Evolutionary conservation across 2,797 vertebrate genomes (phyloP), one percentile per base, ranked within the genome.

Genomic region (Onychomys leucogaster): DNA sequence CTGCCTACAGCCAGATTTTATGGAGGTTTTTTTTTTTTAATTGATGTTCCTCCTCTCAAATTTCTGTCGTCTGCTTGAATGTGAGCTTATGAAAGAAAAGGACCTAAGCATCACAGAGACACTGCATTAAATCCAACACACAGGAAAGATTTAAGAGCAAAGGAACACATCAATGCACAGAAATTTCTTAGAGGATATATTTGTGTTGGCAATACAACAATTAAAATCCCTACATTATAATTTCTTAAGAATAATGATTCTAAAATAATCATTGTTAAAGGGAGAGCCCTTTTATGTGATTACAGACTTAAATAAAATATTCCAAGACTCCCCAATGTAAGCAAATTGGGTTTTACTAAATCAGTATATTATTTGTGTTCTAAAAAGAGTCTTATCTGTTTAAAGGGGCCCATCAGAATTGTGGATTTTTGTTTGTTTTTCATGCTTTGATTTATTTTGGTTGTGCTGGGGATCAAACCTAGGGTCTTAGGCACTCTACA

Each of bases 11-110:
- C 41, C 25, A 16, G 73, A 43, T 14, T 25, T 76, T 16, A 76
- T 16, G 13, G 43, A 27, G 41, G 21, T 11, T 41, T 75, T 11
- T 27, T 43, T 25, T 43, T 16, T 46, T 29, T 12, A 43, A 75
- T 13, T 43, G 37, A 75, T 75, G 5, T 25, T 25, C 37, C 37
- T 75, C 37, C 71, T 75, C 34, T 75, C 10, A 75, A 88, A 71
- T 89, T 80, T 75, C 75, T 67, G 57, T 81, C 59, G 63, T 83
- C 75, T 91, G 29, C 52, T 80, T 85, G 85, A 81, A 90, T 90
- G 41, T 34, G 32, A 12, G 10, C 12, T 87, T 52, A 85, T 90
- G 25, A 29, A 94, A 95, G 29, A 3, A 63, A 78, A 27, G 23
- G 69, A 61, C 11, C 92, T 34, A 87, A 87, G 78, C 1, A 19